Evolutionary conservation across 2,113 vertebrate species (phyloP).

Genomic region (Emydocephalus ijimae): DNA sequence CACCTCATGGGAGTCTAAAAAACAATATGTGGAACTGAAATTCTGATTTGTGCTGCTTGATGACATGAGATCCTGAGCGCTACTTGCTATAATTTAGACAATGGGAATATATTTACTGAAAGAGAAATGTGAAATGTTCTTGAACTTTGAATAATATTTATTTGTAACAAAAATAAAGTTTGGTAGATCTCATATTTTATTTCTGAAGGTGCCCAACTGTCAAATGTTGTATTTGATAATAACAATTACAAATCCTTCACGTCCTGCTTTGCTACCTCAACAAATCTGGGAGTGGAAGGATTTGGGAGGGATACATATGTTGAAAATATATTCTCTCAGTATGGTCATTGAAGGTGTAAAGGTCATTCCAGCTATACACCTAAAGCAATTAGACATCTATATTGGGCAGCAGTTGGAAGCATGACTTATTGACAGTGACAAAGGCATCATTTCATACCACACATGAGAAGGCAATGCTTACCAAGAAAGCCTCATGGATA

Average conservation of each 20-base stretch:
- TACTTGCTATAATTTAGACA: neutral
- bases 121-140: neutral
- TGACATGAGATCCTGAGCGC: neutral
- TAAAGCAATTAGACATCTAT: neutral
- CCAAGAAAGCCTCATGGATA: neutral
- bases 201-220: neutral
- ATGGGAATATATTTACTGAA: neutral
- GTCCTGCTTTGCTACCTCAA: neutral
- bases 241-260: neutral
- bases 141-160: neutral
- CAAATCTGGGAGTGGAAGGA: neutral
- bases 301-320: neutral
- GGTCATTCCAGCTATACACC: neutral
- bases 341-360: neutral
- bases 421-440: neutral
- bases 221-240: neutral
- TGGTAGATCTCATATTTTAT: constrained; percentile 7
- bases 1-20: constrained; percentile 9
- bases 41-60: neutral
- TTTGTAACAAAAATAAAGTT: neutral
- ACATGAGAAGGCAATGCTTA: neutral
- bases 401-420: neutral
- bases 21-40: constrained; percentile 18
- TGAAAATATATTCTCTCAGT: neutral
- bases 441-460: neutral